Evolutionary conservation across 1,140 invertebrate genomes (phyloP), one percentile per base, ranked within the genome.

Genomic region (Muscidifurax raptorellus): DNA sequence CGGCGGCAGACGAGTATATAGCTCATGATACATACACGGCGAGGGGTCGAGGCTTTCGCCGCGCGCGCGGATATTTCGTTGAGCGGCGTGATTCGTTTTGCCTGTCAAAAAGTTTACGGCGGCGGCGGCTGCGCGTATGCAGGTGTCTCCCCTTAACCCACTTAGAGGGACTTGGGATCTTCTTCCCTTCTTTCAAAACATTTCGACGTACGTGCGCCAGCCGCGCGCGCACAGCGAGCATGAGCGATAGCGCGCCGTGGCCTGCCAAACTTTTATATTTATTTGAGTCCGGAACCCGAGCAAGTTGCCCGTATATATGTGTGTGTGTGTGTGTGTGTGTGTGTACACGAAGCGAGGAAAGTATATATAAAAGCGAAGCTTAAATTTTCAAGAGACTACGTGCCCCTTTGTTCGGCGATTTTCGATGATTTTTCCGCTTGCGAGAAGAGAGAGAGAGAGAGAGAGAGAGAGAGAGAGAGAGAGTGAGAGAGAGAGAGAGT

Each of bases 71-170:
- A 47, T 47, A 76, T 36, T 22, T 69, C 13, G 52, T 44, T 47
- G 15, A 83, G 71, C 71, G 71, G 76, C 66, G 76, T 52, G 75
- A 78, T 83, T 83, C 75, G 36, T 84, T 79, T 72, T 59, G 67
- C 67, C 44, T 74, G 76, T 78, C 66, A 78, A 76, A 84, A 84
- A 84, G 66, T 84, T 84, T 79, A 59, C 28, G 82, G 36, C n/a
- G 25, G 12, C 32, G 22, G 6, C 52, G 36, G 36, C 36, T 40
- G 18, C 22, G 52, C 28, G 27, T 44, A 22, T 64, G 13, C 72
- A 40, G 75, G 66, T 36, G 32, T 40, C n/a, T 44, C 15, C 52
- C 9, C 18, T 27, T 84, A 84, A 84, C 83, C 71, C 83, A 84
- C 78, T 84, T 84, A 84, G 83, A 6, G 40, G 13, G 10, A 71